Percentiles rank a stretch among this genome's conserved stretches.
Conservation (phyloP, 2,113 vertebrate species). For the Rhinichthys klamathensis region DNA sequence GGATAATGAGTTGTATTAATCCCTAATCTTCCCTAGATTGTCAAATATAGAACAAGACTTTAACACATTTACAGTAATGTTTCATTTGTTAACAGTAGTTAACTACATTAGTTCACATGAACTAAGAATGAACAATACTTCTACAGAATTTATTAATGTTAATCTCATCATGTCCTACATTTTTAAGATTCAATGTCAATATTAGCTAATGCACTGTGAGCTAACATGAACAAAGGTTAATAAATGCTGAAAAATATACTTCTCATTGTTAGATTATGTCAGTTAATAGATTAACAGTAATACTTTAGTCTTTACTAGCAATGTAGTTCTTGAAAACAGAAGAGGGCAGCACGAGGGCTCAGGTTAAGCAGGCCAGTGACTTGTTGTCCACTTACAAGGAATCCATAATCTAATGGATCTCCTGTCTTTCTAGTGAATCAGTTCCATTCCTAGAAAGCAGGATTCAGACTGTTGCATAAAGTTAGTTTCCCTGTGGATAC, state of each 20-base stretch:
- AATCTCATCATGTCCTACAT: too few species aligned
- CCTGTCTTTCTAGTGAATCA: background rate
- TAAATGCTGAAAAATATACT: too few species aligned
- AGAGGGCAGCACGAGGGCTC: background rate
- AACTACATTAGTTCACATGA: too few species aligned
- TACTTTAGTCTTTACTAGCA: background rate
- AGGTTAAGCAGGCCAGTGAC: slow-evolving; percentile 9
- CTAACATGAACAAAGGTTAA: too few species aligned
- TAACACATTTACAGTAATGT: too few species aligned
- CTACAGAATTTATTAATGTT: too few species aligned
- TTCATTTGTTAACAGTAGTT: too few species aligned
- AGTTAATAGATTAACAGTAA: background rate
- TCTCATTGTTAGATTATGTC: too few species aligned
- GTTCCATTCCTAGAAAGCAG: slow-evolving; percentile 37
- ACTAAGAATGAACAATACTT: too few species aligned
- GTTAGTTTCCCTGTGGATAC: slow-evolving; percentile 31
- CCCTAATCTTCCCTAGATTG: background rate
- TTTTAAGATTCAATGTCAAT: too few species aligned
- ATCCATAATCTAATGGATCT: slow-evolving; percentile 8
- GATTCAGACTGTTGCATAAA: slow-evolving; percentile 3
- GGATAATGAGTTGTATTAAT: background rate
- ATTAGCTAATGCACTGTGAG: too few species aligned
- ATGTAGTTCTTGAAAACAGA: background rate
- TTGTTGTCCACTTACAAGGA: slow-evolving; percentile 8
- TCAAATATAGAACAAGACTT: background rate